phyloP scores from a whole-genome alignment of 2,888 invertebrate species.

The Antheraea assamensis region DNA sequence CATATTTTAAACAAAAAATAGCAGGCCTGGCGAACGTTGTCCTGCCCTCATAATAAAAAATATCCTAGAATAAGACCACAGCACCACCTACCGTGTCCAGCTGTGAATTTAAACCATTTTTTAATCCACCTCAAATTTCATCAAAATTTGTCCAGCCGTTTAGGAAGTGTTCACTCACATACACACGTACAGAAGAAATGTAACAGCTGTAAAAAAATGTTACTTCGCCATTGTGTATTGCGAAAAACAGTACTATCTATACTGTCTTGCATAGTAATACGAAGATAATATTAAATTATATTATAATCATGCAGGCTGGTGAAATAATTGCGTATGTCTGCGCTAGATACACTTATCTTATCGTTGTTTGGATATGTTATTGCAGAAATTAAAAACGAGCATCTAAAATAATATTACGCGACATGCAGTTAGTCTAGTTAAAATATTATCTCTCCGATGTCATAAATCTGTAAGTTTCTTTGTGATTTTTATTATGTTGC shows the following conservation, averaged over 20 bases:
- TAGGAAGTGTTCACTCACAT: too few species aligned
- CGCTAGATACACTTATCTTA: slow-evolving; percentile 19
- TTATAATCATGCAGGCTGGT: background rate
- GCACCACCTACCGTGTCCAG: too few species aligned
- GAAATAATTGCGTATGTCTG: slow-evolving; percentile 13
- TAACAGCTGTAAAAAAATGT: background rate
- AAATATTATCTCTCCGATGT: slow-evolving; percentile 16
- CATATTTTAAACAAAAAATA: too few species aligned
- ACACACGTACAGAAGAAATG: background rate
- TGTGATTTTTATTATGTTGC: slow-evolving; percentile 3
- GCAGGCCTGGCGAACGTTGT: too few species aligned
- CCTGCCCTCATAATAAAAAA: too few species aligned
- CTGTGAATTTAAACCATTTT: too few species aligned
- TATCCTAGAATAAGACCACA: too few species aligned
- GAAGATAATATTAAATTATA: background rate
- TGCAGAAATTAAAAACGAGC: slow-evolving; percentile 13
- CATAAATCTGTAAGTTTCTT: slow-evolving; percentile 15
- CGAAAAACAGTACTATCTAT: background rate
- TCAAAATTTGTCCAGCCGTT: too few species aligned
- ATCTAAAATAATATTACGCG: slow-evolving; percentile 17
- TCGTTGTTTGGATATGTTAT: slow-evolving; percentile 22
- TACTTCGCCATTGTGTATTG: background rate
- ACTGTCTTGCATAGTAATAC: background rate
- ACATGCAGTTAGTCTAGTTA: slow-evolving; percentile 15
- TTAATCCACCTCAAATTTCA: too few species aligned